Evolutionary conservation across 1,140 invertebrate species (phyloP).

Genomic region (Steinernema khuongi): DNA sequence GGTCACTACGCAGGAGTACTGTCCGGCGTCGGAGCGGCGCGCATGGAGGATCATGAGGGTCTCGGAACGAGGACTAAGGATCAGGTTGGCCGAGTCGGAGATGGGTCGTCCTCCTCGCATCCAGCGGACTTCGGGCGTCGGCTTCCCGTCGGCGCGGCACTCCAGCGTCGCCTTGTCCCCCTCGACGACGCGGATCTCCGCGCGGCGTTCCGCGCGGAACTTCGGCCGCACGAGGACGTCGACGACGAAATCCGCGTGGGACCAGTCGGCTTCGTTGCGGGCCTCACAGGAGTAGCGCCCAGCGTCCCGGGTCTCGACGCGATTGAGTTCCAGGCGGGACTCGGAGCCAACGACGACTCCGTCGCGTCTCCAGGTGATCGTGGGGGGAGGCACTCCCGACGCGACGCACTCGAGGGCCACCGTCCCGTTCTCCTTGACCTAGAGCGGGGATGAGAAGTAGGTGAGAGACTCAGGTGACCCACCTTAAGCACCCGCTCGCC

Average conservation of each 20-base stretch:
- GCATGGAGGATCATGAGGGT: conserved; percentile 58
- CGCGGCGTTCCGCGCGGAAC: conserved; percentile 23
- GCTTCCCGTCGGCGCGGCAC: conserved; percentile 52
- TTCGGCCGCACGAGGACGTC: conserved; percentile 45
- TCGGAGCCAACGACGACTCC: conserved; percentile 10
- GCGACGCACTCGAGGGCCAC: conserved; percentile 44
- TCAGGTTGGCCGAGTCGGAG: conserved; percentile 44
- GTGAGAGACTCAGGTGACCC: too few species aligned
- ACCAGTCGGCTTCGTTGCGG: conserved; percentile 50
- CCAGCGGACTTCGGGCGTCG: conserved; percentile 47
- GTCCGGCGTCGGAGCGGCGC: conserved; percentile 60
- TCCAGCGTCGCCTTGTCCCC: conserved; percentile 47
- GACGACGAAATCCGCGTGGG: conserved; percentile 47
- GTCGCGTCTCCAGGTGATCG: conserved; percentile 45
- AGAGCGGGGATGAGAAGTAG: too few species aligned
- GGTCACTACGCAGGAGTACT: conserved; percentile 62
- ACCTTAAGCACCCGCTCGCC: conserved; percentile 57
- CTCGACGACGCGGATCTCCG: conserved; percentile 49
- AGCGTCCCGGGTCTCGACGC: conserved; percentile 12
- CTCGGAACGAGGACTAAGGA: conserved; percentile 59
- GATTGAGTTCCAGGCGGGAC: not conserved
- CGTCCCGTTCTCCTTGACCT: conserved; percentile 30
- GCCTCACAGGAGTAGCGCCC: conserved; percentile 45
- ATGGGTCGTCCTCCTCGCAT: conserved; percentile 49
- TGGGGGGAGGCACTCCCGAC: conserved; percentile 44